A percentile compares a stretch with the other conserved stretches of the same genome.
phyloP scores from a whole-genome alignment of 2,797 vertebrate genomes.

The Molossus alvarezi region DNA sequence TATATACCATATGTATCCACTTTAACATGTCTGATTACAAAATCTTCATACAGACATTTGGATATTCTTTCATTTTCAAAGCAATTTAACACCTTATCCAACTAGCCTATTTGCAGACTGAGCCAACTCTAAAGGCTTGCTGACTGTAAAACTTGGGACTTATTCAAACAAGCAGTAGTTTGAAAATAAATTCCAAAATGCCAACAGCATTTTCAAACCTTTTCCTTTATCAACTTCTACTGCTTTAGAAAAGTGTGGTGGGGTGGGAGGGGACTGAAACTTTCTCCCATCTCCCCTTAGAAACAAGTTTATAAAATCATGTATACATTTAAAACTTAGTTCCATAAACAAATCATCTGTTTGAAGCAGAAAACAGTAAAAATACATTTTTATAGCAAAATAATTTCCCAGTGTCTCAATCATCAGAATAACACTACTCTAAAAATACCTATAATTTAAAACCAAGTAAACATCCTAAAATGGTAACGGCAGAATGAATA shows the following conservation, averaged over 20 bases:
- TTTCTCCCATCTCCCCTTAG: background rate
- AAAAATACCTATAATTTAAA: constrained; percentile 28
- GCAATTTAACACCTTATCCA: background rate
- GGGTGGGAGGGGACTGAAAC: background rate
- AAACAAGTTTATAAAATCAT: background rate
- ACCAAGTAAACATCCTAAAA: constrained; percentile 1
- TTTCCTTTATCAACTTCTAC: background rate
- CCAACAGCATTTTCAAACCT: background rate
- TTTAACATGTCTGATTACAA: constrained; percentile 9
- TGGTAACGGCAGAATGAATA: background rate
- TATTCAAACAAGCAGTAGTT: background rate
- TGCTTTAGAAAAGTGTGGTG: background rate
- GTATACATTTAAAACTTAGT: background rate
- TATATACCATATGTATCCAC: background rate
- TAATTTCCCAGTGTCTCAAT: background rate
- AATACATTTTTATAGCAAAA: constrained; percentile 2
- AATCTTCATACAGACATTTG: background rate
- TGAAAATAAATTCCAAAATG: constrained; percentile 18
- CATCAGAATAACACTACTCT: background rate
- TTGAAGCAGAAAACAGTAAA: constrained; percentile 21
- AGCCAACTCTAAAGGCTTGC: background rate
- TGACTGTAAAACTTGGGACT: background rate
- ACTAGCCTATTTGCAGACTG: background rate
- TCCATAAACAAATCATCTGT: background rate
- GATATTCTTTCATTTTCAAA: background rate